Percentiles rank a stretch among this genome's conserved stretches.
Conservation (phyloP, 1,140 invertebrate genomes). For the Drosophila sturtevanti region DNA sequence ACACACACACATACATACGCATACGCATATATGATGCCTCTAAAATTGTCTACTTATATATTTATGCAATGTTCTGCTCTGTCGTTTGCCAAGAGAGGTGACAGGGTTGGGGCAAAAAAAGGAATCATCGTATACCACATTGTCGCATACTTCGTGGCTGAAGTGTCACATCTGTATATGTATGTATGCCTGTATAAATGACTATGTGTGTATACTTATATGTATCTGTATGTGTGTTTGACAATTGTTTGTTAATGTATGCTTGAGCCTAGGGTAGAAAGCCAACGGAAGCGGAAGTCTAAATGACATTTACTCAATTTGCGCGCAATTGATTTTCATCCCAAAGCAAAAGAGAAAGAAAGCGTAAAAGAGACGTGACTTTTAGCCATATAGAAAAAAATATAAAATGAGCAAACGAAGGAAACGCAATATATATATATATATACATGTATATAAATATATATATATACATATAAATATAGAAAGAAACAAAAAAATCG, state of each 20-base stretch:
- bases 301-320: constrained; percentile 77
- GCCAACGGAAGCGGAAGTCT: constrained; percentile 58
- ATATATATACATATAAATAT: neutral
- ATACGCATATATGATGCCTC: constrained; percentile 52
- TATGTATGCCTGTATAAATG: neutral
- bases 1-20: constrained; percentile 14
- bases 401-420: constrained; percentile 35
- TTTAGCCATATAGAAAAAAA: constrained; percentile 45
- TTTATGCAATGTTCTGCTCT: constrained; percentile 61
- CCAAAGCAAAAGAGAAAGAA: constrained; percentile 24
- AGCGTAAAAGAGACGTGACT: constrained; percentile 68
- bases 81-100: neutral
- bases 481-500: neutral
- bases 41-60: constrained; percentile 72
- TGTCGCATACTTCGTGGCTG: constrained; percentile 64
- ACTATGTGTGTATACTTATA: neutral
- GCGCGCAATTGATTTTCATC: constrained; percentile 68
- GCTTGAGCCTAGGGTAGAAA: constrained; percentile 19
- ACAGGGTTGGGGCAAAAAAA: constrained; percentile 24
- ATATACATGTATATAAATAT: neutral
- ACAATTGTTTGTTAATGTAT: constrained; percentile 75
- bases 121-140: constrained; percentile 63
- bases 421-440: constrained; percentile 1
- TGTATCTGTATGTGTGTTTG: constrained; percentile 37
- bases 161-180: constrained; percentile 19